A percentile compares a stretch with the other conserved stretches of the same genome.
phyloP scores from a whole-genome alignment of 2,113 vertebrate genomes.

The Seriola aureovittata region DNA sequence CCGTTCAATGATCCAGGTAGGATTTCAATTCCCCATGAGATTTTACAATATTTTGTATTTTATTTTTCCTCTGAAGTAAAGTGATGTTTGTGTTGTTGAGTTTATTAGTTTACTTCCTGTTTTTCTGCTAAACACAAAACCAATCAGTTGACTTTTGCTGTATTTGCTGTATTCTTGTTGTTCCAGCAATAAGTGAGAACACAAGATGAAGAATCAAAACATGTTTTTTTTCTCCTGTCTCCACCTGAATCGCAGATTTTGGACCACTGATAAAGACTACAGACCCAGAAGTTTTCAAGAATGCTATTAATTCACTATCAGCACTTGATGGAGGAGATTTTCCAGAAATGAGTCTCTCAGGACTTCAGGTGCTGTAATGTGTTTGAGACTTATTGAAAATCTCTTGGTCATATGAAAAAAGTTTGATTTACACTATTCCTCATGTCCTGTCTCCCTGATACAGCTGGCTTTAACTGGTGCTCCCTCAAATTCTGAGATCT shows the following conservation, averaged over 20 bases:
- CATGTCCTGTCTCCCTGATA: neutral
- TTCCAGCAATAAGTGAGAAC: too few relatives aligned
- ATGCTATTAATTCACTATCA: slow-evolving; percentile 13
- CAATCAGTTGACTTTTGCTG: too few relatives aligned
- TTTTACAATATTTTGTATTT: neutral
- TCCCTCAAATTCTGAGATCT: slow-evolving; percentile 76
- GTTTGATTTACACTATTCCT: neutral
- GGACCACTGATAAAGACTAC: slow-evolving; percentile 65
- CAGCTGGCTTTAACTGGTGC: slow-evolving; percentile 73
- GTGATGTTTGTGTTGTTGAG: too few relatives aligned
- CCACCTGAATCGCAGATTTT: slow-evolving; percentile 43
- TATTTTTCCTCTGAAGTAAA: neutral
- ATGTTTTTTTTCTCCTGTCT: neutral
- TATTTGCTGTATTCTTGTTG: too few relatives aligned
- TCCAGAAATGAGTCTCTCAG: slow-evolving; percentile 69
- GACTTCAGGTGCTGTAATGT: slow-evolving; percentile 61
- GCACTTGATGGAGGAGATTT: slow-evolving; percentile 59
- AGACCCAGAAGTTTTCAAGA: slow-evolving; percentile 47
- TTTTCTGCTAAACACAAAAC: too few relatives aligned
- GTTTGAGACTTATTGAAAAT: neutral
- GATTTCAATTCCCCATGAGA: neutral
- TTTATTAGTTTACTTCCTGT: too few relatives aligned
- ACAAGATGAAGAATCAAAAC: neutral
- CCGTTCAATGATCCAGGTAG: slow-evolving; percentile 81
- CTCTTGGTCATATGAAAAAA: too few relatives aligned